These are phyloP conservation scores for Tenthredo livida DNA, from an alignment of 2,888 invertebrate species.

Conservation along the genomic window DNA sequence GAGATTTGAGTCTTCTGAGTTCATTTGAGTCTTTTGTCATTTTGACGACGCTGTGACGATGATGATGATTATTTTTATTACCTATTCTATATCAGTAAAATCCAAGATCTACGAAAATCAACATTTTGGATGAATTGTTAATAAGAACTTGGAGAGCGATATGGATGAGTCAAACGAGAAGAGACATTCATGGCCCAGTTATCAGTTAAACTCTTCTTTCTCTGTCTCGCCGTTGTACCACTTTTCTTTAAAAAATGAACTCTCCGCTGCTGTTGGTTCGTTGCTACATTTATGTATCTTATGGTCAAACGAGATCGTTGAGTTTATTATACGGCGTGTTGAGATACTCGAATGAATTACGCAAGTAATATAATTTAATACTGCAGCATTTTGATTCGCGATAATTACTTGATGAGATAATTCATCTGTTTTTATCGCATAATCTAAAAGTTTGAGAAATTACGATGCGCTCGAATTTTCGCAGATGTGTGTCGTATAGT, in stretches of 20 bases:
- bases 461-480: background rate
- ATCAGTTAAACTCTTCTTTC: background rate
- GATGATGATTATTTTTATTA: background rate
- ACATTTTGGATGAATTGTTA: background rate
- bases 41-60: too few relatives aligned
- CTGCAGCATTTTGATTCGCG: background rate
- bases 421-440: background rate
- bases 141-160: background rate
- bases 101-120: background rate
- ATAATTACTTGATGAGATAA: background rate
- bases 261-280: background rate
- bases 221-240: background rate
- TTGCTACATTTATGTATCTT: background rate
- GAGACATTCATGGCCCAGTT: conserved; percentile 24
- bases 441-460: background rate
- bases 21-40: too few relatives aligned
- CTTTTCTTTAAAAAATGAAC: conserved; percentile 8
- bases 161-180: background rate
- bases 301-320: background rate
- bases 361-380: background rate
- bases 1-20: too few relatives aligned
- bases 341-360: conserved; percentile 1
- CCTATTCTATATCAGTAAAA: background rate
- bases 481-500: too few relatives aligned
- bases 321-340: background rate